Evolutionary conservation across 2,113 vertebrate genomes (phyloP), one percentile per base, ranked within the genome.

Genomic region (Lipotes vexillifer): DNA sequence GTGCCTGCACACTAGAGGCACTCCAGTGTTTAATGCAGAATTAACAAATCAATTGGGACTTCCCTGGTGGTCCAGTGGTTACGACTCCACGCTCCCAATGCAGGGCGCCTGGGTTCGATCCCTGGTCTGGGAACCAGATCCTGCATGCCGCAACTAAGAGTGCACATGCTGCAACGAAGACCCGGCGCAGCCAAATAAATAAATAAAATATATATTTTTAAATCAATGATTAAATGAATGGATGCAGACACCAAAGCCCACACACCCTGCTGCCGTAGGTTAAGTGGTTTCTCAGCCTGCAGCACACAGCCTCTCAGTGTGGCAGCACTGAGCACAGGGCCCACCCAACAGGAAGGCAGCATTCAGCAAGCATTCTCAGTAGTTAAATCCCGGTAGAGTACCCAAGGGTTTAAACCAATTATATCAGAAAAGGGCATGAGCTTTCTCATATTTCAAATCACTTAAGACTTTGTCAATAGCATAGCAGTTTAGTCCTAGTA

Each of bases 391-490:
- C 96, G 55, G 84, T 27, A 52, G 31, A 88, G 66, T 44, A 38
- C 61, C 89, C 90, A 77, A 75, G 41, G 41, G 36, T 75, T 49
- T 93, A 72, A 95, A 86, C 38, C 90, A 95, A 41, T 86, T 94
- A 94, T 80, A 87, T 95, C 85, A 95, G 55, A 94, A 85, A 97
- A 97, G 63, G n/a, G 29, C 41, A 66, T 71, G 71, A 95, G 68
- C 55, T 96, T 95, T 86, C 94, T 97, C 93, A 91, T 94, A 94
- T 95, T 96, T 97, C 95, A 96, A 94, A 97, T 97, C 96, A 96
- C 80, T 95, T 96, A 95, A 91, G 91, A 95, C 46, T 88, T 94
- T 74, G 66, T 97, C 97, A 97, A 89, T 94, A 97, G 63, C 90
- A 84, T 59, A 89, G 90, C 90, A 94, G 85, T 95, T 96, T 82